Base-by-base conservation (phyloP, 2,113 vertebrate species). In the Isurus oxyrinchus region DNA sequence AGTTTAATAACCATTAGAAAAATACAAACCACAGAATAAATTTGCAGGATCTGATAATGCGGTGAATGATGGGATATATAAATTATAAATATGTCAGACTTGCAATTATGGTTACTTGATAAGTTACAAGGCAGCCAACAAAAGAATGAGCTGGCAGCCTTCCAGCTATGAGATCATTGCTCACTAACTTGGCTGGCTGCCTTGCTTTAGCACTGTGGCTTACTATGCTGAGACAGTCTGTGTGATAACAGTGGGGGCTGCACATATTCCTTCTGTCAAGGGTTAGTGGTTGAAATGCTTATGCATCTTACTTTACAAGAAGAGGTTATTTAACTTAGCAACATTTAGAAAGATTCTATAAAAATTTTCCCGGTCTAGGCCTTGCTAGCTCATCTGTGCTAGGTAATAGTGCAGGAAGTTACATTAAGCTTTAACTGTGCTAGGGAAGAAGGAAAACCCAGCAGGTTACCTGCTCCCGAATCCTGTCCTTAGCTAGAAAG, bases 91-190 rank as follows among this genome's bases (percentile, higher is more conserved):
- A 49, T 69, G 94, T 49, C 66, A 95, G 94, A 72, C 94, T 95
- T 53, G 27, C 67, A 95, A 55, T 95, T 76, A 95, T 49, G 67
- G 40, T 72, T 55, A 76, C 69, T 95, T 27, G 66, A 95, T 95
- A 95, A 49, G 66, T 53, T 95, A 72, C 40, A 55, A 69, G 49
- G 67, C 94, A 72, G 44, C 66, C 66, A 57, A 95, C 94, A 72
- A 95, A 95, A 72, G 66, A 93, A 93, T 93, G 88, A 93, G 14
- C 27, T 95, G 94, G 94, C 67, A 31, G 2, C 11, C 49, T 72
- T 53, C 94, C 94, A 95, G 94, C 66, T 69, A 55, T 95, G 94
- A 95, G 94, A 27, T 95, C 94, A 95, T 31, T 35, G 94, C 49
- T 31, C 94, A 35, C 67, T 31, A 53, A 95, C 67, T 95, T 95